Conservation (phyloP, 2,113 vertebrate species). For the Todiramphus saurophagus region DNA sequence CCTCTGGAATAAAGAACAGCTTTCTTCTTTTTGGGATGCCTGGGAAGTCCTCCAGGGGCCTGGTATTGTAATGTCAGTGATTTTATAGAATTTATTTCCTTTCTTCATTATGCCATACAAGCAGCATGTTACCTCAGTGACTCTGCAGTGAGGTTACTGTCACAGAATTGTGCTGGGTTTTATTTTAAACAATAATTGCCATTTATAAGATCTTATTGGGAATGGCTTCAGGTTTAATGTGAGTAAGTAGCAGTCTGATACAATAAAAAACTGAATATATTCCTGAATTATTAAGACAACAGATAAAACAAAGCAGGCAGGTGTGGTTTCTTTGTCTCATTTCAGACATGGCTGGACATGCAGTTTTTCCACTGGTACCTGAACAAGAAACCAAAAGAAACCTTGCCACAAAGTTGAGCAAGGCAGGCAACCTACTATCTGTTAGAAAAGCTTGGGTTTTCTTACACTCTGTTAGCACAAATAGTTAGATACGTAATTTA, state of each 20-base stretch:
- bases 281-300: neutral
- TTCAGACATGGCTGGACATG: neutral
- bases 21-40: neutral
- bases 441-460: neutral
- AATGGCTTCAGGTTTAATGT: neutral
- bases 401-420: neutral
- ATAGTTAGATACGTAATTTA: neutral
- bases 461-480: neutral
- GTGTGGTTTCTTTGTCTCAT: neutral
- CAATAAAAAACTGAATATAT: neutral
- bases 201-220: neutral
- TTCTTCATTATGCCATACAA: neutral
- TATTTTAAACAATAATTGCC: neutral
- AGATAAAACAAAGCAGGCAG: neutral
- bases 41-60: neutral
- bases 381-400: neutral
- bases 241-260: neutral
- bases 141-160: neutral
- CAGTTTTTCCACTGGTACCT: neutral
- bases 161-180: neutral
- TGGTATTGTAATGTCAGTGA: neutral
- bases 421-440: neutral
- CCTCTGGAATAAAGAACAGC: neutral
- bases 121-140: neutral
- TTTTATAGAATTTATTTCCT: neutral